Base-by-base conservation (phyloP, 2,888 invertebrate genomes). In the Acutogordius australiensis region DNA sequence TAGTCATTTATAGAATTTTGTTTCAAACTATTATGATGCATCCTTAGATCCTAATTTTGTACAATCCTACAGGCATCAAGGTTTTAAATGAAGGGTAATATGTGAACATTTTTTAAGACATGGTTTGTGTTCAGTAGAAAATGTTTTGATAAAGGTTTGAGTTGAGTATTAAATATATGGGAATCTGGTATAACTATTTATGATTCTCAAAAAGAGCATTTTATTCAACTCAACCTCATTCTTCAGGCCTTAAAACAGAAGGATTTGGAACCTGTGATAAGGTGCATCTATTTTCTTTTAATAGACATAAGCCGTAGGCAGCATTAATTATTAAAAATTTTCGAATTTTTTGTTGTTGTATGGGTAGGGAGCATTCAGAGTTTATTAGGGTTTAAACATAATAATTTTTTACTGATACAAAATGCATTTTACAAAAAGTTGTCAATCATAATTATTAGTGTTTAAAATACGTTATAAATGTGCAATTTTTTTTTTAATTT, bases 1-100 rank as follows among this genome's bases (percentile, higher is more conserved):
- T n/a, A 51, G n/a, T n/a, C 13, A 8, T 23, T n/a, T 21, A n/a
- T 51, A 51, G 51, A 23, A 23, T 51, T 51, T 51, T 51, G 26
- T 51, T 51, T 51, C 51, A 51, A 51, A 51, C 23, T 51, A 51
- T 23, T 51, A 51, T 51, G 51, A 51, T 51, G 51, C 51, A 4
- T 51, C 18, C 26, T 51, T 51, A 51, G 51, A 51, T 23, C 51
- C 51, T n/a, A 51, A 51, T 51, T 51, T 51, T 51, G 51, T n/a
- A 51, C 8, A 51, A n/a, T 26, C 51, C 23, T n/a, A 13, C 8
- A 51, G 23, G 4, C 8, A n/a, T 23, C 8, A 51, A 8, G 23
- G 8, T 51, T 4, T 51, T 51, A 51, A 51, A n/a, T 13, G 23
- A 51, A n/a, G n/a, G n/a, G 23, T 51, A 26, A 51, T 51, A 8